These are phyloP conservation scores for Lycophotia porphyrea DNA, from an alignment of 2,888 invertebrate genomes.

Conservation along the genomic window DNA sequence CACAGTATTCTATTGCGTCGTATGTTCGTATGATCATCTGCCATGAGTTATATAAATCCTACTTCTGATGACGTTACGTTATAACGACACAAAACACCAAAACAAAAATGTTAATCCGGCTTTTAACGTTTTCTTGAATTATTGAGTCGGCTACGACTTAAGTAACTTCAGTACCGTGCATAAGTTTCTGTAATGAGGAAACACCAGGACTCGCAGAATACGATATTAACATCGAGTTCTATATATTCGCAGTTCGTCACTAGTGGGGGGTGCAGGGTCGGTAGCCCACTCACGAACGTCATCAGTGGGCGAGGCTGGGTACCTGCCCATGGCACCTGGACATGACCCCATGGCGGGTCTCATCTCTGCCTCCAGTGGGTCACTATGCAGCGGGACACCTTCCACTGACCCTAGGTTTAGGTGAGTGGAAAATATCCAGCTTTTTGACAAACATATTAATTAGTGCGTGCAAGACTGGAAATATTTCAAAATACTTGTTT, in stretches of 20 bases:
- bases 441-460: not conserved
- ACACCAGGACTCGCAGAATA: not conserved
- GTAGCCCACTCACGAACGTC: conserved; percentile 91
- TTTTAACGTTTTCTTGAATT: not conserved
- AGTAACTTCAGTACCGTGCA: not conserved
- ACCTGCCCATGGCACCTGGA: conserved; percentile 92
- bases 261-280: conserved; percentile 76
- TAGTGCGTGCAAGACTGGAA: not conserved
- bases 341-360: conserved; percentile 75
- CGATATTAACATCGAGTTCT: not conserved
- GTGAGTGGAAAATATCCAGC: conserved; percentile 60
- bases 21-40: not conserved
- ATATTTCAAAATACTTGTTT: not conserved
- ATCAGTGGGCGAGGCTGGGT: conserved; percentile 82
- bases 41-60: not conserved
- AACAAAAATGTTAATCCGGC: not conserved
- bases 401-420: conserved; percentile 93
- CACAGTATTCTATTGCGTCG: no score
- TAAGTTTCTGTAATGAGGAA: not conserved
- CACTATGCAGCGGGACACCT: conserved; percentile 95
- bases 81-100: not conserved
- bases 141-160: not conserved
- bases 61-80: not conserved
- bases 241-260: conserved; percentile 69
- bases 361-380: conserved; percentile 92